Evolutionary conservation across 2,113 vertebrate genomes (phyloP), one percentile per base, ranked within the genome.

Genomic region (Anas platyrhynchos): DNA sequence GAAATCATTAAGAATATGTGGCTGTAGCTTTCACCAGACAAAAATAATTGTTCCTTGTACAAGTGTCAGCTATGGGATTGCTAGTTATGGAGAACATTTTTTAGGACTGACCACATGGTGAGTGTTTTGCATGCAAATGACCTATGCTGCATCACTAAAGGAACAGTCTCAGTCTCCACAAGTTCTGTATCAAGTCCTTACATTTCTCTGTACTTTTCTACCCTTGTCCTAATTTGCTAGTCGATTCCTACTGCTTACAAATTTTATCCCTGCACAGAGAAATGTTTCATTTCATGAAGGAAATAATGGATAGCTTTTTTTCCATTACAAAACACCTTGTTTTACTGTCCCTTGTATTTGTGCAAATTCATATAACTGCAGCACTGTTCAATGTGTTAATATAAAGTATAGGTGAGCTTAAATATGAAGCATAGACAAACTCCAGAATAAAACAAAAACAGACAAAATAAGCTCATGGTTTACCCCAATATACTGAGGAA

Each of bases 311-410:
- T 76, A 10, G 1, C 8, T 54, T 73, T 75, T 75, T 88, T 81
- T 79, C 36, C 27, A 4, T 63, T 86, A 43, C 62, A 48, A 68
- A 78, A 16, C 80, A 54, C 15, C 22, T 79, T 17, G 6, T 43
- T 83, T 29, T 91, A 55, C 20, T 88, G 20, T 56, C 86, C 21
- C 52, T 96, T 92, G 41, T 78, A 32, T 81, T 95, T 86, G 25
- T 71, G n/a, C 34, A 9, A 73, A 46, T 95, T 91, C 4, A 6
- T 91, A 71, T 5, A 38, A 29, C 9, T 82, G 44, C 25, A 67
- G 79, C 10, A 84, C n/a, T 61, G 41, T 58, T 90, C 26, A 54
- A 0, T 43, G 7, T 43, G 6, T 41, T 66, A 55, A 54, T 54
- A 18, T 59, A 84, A n/a, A 58, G 63, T 20, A 41, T 6, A 72